Base-by-base conservation (phyloP, 2,797 vertebrate species). In the Rhynchotus rufescens region DNA sequence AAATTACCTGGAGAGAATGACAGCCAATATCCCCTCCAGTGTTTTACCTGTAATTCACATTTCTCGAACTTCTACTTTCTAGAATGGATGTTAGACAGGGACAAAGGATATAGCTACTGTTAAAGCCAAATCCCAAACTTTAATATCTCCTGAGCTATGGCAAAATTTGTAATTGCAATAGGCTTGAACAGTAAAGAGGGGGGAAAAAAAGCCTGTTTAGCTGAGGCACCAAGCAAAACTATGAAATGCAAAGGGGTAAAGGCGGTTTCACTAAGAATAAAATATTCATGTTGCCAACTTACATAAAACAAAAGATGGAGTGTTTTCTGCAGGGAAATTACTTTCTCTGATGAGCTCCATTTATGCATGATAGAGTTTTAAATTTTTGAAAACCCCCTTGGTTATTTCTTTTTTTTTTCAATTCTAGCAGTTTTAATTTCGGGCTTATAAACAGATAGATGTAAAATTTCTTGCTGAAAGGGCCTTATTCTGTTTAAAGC, bases 331-430 rank as follows among this genome's bases (percentile, higher is more conserved):
- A 97, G 97, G 97, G 97, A 98, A 98, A 98, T 98, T 97, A 97
- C 97, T 97, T 98, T 97, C 96, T 97, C 96, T 98, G 97, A 98
- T 98, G 97, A 98, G 96, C 87, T 98, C 96, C 95, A 97, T 98
- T 98, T 98, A 98, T 98, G 97, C 97, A 98, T 98, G 98, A 98
- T 97, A 85, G 96, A 97, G 97, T 98, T 98, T 98, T 98, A 98
- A 98, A 98, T 98, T 98, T 98, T 98, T 98, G 97, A 98, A 98
- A 98, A 97, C 95, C 96, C 97, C 96, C 73, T 98, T 98, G 97
- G 97, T 98, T 98, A 97, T 98, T 97, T 97, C 95, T 98, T 97
- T 92, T 69, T 97, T 95, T 98, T 96, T 97, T 95, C 91, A 95
- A 90, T 97, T 97, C 92, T 97, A 89, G 94, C 34, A 0, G 89